Conservation (phyloP, 2,888 invertebrate species). For the Drosophila conformis region DNA sequence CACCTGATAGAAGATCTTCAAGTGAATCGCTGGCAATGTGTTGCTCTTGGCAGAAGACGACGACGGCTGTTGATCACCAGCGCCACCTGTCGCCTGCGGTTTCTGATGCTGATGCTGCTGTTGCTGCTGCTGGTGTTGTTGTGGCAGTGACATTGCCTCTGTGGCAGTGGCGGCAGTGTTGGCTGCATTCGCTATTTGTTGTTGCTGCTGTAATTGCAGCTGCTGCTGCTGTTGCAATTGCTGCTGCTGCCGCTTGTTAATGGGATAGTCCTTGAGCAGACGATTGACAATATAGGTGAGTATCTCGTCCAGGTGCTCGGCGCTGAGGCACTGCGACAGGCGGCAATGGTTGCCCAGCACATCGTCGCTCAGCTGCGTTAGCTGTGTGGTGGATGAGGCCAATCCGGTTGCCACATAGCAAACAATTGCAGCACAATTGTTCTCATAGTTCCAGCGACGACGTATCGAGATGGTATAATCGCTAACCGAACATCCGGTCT, state of each 20-base stretch:
- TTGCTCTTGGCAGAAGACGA: constrained; percentile 1
- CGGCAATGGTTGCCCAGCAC: constrained; percentile 82
- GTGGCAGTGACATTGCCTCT: constrained; percentile 31
- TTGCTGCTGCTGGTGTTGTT: background rate
- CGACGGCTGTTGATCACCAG: constrained; percentile 43
- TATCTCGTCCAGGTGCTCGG: constrained; percentile 86
- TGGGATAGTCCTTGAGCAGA: constrained; percentile 85
- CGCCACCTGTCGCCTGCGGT: constrained; percentile 29
- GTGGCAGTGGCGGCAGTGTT: constrained; percentile 33
- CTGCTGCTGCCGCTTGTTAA: constrained; percentile 68
- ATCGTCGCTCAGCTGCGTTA: constrained; percentile 85
- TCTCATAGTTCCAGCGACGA: constrained; percentile 95
- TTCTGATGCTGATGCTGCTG: background rate
- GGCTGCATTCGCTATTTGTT: constrained; percentile 8
- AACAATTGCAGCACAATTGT: constrained; percentile 93
- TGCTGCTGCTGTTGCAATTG: constrained; percentile 36
- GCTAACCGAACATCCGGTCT: constrained; percentile 94
- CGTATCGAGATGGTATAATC: constrained; percentile 93
- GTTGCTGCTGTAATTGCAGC: constrained; percentile 14
- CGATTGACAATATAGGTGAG: constrained; percentile 86
- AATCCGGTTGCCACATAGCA: constrained; percentile 91
- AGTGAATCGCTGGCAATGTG: constrained; percentile 88
- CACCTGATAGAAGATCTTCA: constrained; percentile 92
- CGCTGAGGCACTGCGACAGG: constrained; percentile 84
- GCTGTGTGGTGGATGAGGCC: constrained; percentile 85